Base-by-base conservation (phyloP, 2,797 vertebrate genomes). In the Pygocentrus nattereri region DNA sequence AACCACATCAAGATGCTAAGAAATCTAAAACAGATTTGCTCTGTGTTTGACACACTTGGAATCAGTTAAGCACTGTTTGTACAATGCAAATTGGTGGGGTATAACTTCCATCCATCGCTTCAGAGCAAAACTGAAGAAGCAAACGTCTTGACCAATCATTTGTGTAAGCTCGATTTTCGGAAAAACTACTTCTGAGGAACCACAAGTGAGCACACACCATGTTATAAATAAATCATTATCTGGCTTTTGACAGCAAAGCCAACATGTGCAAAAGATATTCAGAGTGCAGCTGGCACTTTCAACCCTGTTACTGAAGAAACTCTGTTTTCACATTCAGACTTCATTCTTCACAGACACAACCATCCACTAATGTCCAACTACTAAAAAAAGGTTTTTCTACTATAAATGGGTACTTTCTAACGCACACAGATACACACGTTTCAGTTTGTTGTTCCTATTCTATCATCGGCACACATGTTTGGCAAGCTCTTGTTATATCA, bases 381-480 rank as follows among this genome's bases (percentile, higher is more conserved):
- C 23, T 25, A 3, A 23, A 69, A n/a, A 49, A 69, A 47, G 21
- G 23, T 13, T 69, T 69, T n/a, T 8, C 41, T 49, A n/a, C 41
- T 16, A 16, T 52, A 31, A 31, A 54, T 21, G 30, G 19, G 13
- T 52, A 52, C 21, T 21, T 41, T 27, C 47, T 19, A 8, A 30
- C 49, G 54, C n/a, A 27, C 44, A 50, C 68, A 21, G 50, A 21
- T 49, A 50, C 44, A 47, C 44, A 47, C 49, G 50, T 50, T 30
- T 21, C 25, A 31, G 3, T 72, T 54, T 71, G 44, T 16, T 64
- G 62, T 0, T 65, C 19, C 19, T 31, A 49, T 34, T 52, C 69
- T n/a, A 72, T 72, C 16, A 54, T 31, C 25, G 31, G 49, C 47
- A 18, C 49, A 52, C 15, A 72, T 72, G 49, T 72, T 31, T 52